Evolutionary conservation across 2,113 vertebrate species (phyloP).

Genomic region (Xyliphius kryptos): DNA sequence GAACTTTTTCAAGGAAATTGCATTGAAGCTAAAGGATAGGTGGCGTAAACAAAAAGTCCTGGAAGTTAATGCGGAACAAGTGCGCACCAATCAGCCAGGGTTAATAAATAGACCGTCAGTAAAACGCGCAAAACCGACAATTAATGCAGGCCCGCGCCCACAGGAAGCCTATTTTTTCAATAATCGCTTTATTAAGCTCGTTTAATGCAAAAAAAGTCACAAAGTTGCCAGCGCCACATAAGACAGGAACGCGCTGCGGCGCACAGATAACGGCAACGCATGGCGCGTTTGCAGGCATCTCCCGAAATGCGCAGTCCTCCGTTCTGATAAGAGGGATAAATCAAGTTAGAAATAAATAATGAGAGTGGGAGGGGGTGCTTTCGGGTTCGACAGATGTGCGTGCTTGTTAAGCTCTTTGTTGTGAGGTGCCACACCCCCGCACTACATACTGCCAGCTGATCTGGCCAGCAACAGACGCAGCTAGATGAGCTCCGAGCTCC

Average conservation of each 20-base stretch:
- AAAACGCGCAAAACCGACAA: neutral
- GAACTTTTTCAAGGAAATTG: no score
- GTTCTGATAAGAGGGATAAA: constrained; percentile 23
- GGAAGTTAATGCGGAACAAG: constrained; percentile 7
- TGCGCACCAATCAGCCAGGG: neutral
- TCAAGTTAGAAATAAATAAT: constrained; percentile 41
- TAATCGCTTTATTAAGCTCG: neutral
- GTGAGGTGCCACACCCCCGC: constrained; percentile 75
- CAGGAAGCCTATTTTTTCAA: neutral
- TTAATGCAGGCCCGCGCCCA: neutral
- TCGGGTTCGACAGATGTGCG: constrained; percentile 57
- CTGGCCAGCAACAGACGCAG: constrained; percentile 81
- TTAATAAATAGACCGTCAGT: neutral
- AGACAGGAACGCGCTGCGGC: no score
- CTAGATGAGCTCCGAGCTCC: constrained; percentile 65
- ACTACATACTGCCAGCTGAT: constrained; percentile 73
- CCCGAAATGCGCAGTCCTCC: constrained; percentile 14
- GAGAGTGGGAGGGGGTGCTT: constrained; percentile 56
- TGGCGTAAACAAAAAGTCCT: neutral
- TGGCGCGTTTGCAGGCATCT: constrained; percentile 4
- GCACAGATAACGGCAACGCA: neutral
- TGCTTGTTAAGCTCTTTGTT: constrained; percentile 70
- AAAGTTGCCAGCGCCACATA: neutral
- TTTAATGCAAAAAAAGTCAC: constrained; percentile 35
- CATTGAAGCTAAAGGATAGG: no score